Percentiles rank a stretch among this genome's conserved stretches.
These are phyloP conservation scores for Iphiclides podalirius DNA, from an alignment of 2,888 invertebrate genomes.

Conservation along the genomic window DNA sequence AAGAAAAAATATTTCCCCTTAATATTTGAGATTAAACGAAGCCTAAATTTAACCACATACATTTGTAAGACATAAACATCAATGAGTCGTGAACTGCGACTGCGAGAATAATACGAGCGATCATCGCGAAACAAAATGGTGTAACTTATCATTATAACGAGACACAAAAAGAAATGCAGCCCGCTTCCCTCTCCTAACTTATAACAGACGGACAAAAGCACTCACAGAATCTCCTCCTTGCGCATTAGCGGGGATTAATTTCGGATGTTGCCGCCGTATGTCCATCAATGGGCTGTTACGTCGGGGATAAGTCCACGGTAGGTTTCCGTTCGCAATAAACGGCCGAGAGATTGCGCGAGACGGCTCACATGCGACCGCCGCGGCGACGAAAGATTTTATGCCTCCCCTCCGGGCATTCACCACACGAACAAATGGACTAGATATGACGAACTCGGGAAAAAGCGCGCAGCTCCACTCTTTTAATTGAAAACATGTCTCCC, in stretches of 20 bases:
- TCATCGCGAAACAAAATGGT: too few relatives aligned
- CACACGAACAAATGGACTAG: conserved; percentile 13
- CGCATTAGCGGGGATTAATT: conserved; percentile 42
- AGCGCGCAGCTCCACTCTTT: conserved; percentile 6
- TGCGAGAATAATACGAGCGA: too few relatives aligned
- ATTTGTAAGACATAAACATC: too few relatives aligned
- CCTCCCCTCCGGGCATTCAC: conserved; percentile 9
- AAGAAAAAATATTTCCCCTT: too few relatives aligned
- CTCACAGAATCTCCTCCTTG: conserved; percentile 18
- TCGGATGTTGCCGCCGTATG: conserved; percentile 53
- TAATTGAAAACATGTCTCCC: conserved; percentile 16
- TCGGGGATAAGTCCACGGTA: conserved; percentile 47
- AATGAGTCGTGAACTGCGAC: too few relatives aligned
- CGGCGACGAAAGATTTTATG: conserved; percentile 62
- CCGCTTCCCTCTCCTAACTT: neutral
- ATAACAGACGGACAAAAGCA: conserved; percentile 19
- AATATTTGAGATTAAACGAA: too few relatives aligned
- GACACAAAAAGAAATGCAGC: too few relatives aligned
- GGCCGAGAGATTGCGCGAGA: too few relatives aligned
- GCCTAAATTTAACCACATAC: too few relatives aligned
- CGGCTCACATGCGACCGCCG: conserved; percentile 42
- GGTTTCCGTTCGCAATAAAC: conserved; percentile 73
- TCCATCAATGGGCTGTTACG: conserved; percentile 62
- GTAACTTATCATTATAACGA: too few relatives aligned
- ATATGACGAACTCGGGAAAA: conserved; percentile 3